These are phyloP conservation scores for Drosophila kambysellisi DNA, from an alignment of 2,888 invertebrate genomes.

Conservation along the genomic window DNA sequence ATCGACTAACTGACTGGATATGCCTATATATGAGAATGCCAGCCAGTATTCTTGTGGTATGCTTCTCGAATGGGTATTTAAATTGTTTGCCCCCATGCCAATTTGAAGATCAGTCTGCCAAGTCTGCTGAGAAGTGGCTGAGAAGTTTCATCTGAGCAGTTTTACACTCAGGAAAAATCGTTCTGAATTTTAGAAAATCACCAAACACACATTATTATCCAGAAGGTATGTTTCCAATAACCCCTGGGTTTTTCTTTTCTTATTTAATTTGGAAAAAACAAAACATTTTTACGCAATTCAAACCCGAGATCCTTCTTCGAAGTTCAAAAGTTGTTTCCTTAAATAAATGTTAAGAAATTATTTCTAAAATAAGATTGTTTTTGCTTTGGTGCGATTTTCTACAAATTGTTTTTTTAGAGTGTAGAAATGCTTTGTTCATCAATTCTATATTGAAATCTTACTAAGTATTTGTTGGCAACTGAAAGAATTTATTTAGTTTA, in stretches of 20 bases:
- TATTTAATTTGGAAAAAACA: neutral
- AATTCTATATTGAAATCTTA: neutral
- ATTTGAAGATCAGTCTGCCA: slow-evolving; percentile 58
- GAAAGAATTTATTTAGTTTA: neutral
- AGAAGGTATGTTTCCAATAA: neutral
- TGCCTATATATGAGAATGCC: neutral
- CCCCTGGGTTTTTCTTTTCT: neutral
- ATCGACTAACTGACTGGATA: neutral
- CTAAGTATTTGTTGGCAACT: neutral
- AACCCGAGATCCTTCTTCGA: no score
- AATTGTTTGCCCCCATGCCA: slow-evolving; percentile 56
- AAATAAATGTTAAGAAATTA: neutral
- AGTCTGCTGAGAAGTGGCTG: neutral
- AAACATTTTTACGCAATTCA: no score
- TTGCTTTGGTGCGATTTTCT: neutral
- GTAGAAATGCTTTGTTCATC: neutral
- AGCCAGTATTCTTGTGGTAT: neutral
- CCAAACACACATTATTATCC: neutral
- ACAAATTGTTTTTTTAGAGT: no score
- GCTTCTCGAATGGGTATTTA: slow-evolving; percentile 19
- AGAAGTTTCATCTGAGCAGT: neutral
- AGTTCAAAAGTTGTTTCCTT: no score
- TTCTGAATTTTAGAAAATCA: neutral
- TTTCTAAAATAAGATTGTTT: neutral
- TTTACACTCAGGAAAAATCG: neutral